Evolutionary conservation across 2,113 vertebrate genomes (phyloP).

Genomic region (Gobiocypris rarus): DNA sequence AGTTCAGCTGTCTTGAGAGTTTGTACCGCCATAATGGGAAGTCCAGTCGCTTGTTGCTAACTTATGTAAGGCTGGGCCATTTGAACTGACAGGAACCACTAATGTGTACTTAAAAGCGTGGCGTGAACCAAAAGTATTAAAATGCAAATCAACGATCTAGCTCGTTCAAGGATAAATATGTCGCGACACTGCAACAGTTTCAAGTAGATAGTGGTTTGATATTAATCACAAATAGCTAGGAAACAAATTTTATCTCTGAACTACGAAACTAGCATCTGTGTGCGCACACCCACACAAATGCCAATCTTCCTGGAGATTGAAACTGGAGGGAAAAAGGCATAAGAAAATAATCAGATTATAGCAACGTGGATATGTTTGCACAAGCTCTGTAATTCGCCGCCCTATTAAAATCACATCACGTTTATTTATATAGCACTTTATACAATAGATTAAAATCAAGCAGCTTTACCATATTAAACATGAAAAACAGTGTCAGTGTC

Average conservation of each 20-base stretch:
- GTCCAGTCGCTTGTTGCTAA: not conserved
- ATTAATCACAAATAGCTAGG: not conserved
- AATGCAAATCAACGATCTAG: slow-evolving; percentile 21
- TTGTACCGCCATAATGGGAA: not conserved
- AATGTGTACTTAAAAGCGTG: slow-evolving; percentile 25
- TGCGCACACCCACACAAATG: not conserved
- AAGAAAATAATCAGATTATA: too few relatives aligned
- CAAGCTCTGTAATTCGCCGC: too few relatives aligned
- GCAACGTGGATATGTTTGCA: too few relatives aligned
- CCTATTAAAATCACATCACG: too few relatives aligned
- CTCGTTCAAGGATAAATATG: slow-evolving; percentile 1
- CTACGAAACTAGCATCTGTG: not conserved
- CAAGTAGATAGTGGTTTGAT: not conserved
- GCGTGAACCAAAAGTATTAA: not conserved
- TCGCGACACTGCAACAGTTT: not conserved
- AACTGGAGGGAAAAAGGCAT: too few relatives aligned
- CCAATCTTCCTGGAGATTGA: not conserved
- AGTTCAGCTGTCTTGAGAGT: slow-evolving; percentile 16
- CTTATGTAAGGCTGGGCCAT: not conserved
- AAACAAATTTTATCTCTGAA: not conserved
- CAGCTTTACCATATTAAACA: too few relatives aligned
- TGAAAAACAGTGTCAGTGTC: too few relatives aligned
- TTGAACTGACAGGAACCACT: not conserved
- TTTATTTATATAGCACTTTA: too few relatives aligned
- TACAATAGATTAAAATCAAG: too few relatives aligned